These are phyloP conservation scores for Sternarchorhynchus goeldii DNA, from an alignment of 2,797 vertebrate genomes.

Conservation along the genomic window DNA sequence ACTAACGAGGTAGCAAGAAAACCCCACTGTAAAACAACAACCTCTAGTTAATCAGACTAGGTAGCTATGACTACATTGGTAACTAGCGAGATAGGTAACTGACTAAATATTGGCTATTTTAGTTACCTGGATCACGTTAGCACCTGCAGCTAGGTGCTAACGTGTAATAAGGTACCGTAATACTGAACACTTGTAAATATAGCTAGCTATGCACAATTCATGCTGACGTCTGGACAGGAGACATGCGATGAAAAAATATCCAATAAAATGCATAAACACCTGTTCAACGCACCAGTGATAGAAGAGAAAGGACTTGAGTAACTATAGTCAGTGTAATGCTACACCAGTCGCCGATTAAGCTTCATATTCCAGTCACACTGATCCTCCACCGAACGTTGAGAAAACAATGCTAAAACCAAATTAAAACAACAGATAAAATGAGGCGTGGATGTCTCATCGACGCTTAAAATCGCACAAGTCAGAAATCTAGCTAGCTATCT, in stretches of 20 bases:
- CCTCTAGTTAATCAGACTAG: no score
- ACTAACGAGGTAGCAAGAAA: background rate
- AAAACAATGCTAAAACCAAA: background rate
- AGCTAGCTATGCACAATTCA: no score
- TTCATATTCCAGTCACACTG: constrained; percentile 34
- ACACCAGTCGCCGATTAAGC: constrained; percentile 35
- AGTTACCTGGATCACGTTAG: background rate
- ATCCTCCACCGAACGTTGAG: background rate
- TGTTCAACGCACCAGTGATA: constrained; percentile 6
- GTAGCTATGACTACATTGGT: no score
- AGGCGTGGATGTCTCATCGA: background rate
- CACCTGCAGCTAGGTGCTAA: constrained; percentile 12
- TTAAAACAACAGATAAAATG: background rate
- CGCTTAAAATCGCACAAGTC: background rate
- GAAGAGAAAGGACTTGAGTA: background rate
- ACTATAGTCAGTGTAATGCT: constrained; percentile 22
- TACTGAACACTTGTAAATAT: background rate
- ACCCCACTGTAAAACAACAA: background rate
- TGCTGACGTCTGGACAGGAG: no score
- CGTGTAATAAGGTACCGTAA: constrained; percentile 5
- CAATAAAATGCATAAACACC: background rate
- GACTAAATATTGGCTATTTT: constrained; percentile 1
- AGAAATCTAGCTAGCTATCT: no score
- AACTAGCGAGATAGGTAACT: background rate
- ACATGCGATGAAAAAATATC: no score